Conservation (phyloP, 2,888 invertebrate species). For the Pachliopta kotzebuea region DNA sequence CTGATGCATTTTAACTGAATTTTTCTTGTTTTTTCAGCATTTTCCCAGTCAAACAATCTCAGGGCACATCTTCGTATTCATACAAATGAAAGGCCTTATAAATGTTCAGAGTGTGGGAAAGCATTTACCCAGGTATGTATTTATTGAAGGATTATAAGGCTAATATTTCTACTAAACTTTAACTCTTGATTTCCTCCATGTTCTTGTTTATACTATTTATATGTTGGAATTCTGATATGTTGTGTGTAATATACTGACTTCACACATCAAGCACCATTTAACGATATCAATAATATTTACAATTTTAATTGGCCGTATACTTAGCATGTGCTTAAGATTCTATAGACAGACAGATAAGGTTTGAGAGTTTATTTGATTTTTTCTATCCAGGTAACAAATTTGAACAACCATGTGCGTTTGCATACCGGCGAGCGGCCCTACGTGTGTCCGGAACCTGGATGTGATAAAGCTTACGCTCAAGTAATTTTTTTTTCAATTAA, state of each 20-base stretch:
- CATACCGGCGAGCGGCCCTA: slow-evolving; percentile 76
- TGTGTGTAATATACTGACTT: too few relatives aligned
- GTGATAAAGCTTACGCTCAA: slow-evolving; percentile 75
- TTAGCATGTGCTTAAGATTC: too few relatives aligned
- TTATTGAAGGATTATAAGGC: not conserved
- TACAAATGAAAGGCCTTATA: slow-evolving; percentile 76
- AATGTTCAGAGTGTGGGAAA: slow-evolving; percentile 73
- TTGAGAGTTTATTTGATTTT: not conserved
- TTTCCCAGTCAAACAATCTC: slow-evolving; percentile 76
- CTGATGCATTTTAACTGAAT: too few relatives aligned
- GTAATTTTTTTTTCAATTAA: slow-evolving; percentile 40
- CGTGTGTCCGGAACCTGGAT: slow-evolving; percentile 73
- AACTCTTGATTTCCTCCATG: too few relatives aligned
- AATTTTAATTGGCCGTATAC: too few relatives aligned
- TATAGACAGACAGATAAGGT: too few relatives aligned
- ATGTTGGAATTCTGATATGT: too few relatives aligned
- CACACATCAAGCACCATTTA: too few relatives aligned
- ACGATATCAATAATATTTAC: too few relatives aligned
- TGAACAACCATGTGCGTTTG: slow-evolving; percentile 75
- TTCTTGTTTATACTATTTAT: too few relatives aligned
- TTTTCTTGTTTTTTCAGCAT: slow-evolving; percentile 50
- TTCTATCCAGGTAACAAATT: slow-evolving; percentile 64
- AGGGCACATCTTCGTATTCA: slow-evolving; percentile 76
- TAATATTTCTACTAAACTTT: too few relatives aligned
- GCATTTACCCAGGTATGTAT: slow-evolving; percentile 72